Base-by-base conservation (phyloP, 1,140 invertebrate species). In the Philotrypesis tridentata region DNA sequence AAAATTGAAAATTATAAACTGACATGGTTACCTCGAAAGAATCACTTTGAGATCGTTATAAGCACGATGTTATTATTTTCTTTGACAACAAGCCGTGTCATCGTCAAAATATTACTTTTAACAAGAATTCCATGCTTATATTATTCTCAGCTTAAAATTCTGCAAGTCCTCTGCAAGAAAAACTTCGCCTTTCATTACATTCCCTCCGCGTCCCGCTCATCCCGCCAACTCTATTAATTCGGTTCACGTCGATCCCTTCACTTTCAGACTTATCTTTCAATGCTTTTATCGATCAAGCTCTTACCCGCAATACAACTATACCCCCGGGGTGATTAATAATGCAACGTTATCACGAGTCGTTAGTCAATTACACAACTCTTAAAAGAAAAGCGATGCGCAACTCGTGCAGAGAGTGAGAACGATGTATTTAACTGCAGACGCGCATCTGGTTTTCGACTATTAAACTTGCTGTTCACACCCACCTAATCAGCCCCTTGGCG, bases 261-360 rank as follows among this genome's bases (percentile, higher is more conserved):
- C n/a, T 8, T 21, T 2, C 14, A 29, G 25, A 55, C 48, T 55
- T 55, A 17, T 67, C 37, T 78, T 63, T 78, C 43, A 9, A 25
- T 60, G n/a, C n/a, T n/a, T n/a, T 12, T 72, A 14, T 70, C 23
- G 3, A 1, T 67, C 31, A 70, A 9, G 67, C 25, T 70, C 17
- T 23, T 37, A 55, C 37, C 8, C 3, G 33, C 43, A 23, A n/a
- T 48, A 0, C 14, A 7, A 37, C 25, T 17, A 31, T 6, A 37
- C 33, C 67, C 76, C 33, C 25, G 48, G 27, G 8, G 8, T 71
- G 60, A 79, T 79, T 79, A 79, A 79, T 79, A 79, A 71, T 79
- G 29, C 27, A 79, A 71, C 68, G 67, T 79, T 79, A 71, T 79
- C 67, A 12, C 60, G 60, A 61, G 12, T 21, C 61, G 61, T 25